Evolutionary conservation across 2,888 invertebrate genomes (phyloP).

Genomic region (Drosophila nr. medialis): DNA sequence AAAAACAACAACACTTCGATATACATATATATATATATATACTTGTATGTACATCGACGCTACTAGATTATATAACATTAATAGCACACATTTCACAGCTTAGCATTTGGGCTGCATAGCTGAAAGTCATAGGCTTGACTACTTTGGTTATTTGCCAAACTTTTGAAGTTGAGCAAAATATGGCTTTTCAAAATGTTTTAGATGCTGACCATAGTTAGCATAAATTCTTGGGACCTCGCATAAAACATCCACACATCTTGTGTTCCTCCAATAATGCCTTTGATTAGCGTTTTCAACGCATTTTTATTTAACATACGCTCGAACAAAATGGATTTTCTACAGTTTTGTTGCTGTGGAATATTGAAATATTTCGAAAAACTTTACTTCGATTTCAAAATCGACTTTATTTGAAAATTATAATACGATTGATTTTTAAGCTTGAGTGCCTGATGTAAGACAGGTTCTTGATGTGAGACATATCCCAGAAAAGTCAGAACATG

Average conservation of each 20-base stretch:
- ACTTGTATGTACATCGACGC: neutral
- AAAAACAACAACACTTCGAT: slow-evolving; percentile 4
- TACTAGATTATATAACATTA: slow-evolving; percentile 19
- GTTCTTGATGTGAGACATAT: neutral
- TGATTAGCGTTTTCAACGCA: neutral
- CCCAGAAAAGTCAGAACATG: neutral
- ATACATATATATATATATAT: neutral
- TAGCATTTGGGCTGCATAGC: slow-evolving; percentile 9
- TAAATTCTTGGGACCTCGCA: neutral
- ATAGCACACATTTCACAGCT: slow-evolving; percentile 8
- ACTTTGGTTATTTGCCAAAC: neutral
- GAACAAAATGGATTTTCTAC: neutral
- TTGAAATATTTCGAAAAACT: neutral
- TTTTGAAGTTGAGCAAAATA: neutral
- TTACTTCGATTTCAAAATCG: neutral
- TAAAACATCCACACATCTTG: neutral
- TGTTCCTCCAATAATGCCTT: neutral
- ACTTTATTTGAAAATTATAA: neutral
- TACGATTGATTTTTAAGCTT: neutral
- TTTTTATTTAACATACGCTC: neutral
- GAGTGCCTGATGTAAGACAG: neutral
- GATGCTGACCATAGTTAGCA: neutral
- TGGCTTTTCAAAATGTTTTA: neutral
- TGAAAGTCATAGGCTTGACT: slow-evolving; percentile 1
- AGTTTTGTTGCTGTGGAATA: neutral